Evolutionary conservation across 2,797 vertebrate species (phyloP), one percentile per base, ranked within the genome.

Genomic region (Platalea minor): DNA sequence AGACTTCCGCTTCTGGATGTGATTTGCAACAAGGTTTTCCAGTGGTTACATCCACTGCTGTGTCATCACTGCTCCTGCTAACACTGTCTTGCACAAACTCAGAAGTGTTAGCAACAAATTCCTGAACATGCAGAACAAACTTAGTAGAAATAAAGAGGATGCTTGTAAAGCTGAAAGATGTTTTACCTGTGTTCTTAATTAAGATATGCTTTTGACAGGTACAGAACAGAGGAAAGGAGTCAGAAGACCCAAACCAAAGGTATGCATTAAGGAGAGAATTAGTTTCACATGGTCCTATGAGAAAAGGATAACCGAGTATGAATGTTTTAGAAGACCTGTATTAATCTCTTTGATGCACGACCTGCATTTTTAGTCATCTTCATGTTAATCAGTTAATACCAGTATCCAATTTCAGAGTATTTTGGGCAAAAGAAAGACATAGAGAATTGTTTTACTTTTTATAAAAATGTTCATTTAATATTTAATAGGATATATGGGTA

Each of bases 381-480:
- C 56, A 33, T 33, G 28, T 80, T 91, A 82, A 89, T 85, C 74
- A 92, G 39, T 77, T 91, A 43, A 82, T 59, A 20, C 11, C 29
- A 61, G 11, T 51, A 75, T 17, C 65, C 35, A 86, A 70, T 73
- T 92, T 82, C 31, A 79, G 93, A 81, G 60, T 85, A 92, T 85
- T 92, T 72, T 61, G 65, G 54, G 51, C 45, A 85, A 92, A 24
- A 72, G 53, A 73, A 82, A 81, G 83, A 74, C 24, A 78, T 0
- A 51, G 45, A 54, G 25, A 87, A 67, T 59, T 95, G 59, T 89
- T 95, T 65, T 88, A 91, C 69, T 89, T 94, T 89, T 86, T 69
- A 86, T 63, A 59, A 79, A 93, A 95, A 78, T 92, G 57, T 81
- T 89, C 31, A 46, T 77, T 91, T 54, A 94, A 83, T 95, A 93